phyloP scores from a whole-genome alignment of 2,797 vertebrate genomes.

The Phrynocephalus forsythii region DNA sequence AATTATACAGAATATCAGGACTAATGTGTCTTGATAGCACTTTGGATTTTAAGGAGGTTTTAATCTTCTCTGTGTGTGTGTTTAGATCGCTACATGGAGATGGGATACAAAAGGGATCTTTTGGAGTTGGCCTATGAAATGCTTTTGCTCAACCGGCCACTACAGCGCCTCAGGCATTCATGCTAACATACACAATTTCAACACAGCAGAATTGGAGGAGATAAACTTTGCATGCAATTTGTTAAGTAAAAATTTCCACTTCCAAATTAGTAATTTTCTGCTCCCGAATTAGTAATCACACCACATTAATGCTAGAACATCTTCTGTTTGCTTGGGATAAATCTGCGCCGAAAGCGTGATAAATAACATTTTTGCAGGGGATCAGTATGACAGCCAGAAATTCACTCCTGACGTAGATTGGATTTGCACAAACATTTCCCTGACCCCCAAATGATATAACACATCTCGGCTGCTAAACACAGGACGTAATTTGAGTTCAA shows the following conservation, averaged over 20 bases:
- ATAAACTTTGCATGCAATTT: slow-evolving; percentile 74
- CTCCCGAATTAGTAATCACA: slow-evolving; percentile 75
- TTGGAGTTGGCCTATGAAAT: fast-evolving
- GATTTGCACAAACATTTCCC: not conserved
- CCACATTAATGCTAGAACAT: slow-evolving; percentile 56
- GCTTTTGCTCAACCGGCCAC: slow-evolving; percentile 17
- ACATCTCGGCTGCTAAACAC: not conserved
- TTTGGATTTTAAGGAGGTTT: slow-evolving; percentile 48
- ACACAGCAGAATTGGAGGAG: slow-evolving; percentile 67
- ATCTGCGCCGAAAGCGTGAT: slow-evolving; percentile 42
- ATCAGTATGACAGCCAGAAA: not conserved
- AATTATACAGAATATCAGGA: not conserved
- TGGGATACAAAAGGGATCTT: too few species aligned
- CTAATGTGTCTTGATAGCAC: not conserved
- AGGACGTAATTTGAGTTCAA: not conserved
- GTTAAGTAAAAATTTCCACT: slow-evolving; percentile 73
- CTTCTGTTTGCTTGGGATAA: slow-evolving; percentile 8
- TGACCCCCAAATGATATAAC: not conserved
- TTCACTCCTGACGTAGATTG: not conserved
- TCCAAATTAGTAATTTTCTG: slow-evolving; percentile 78
- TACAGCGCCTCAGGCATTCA: slow-evolving; percentile 79
- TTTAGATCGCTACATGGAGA: not conserved
- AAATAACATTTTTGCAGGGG: slow-evolving; percentile 25
- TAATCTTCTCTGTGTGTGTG: not conserved
- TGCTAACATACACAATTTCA: slow-evolving; percentile 83